Evolutionary conservation across 2,888 invertebrate species (phyloP), one percentile per base, ranked within the genome.

Genomic region (Cyrtodaria siliqua): DNA sequence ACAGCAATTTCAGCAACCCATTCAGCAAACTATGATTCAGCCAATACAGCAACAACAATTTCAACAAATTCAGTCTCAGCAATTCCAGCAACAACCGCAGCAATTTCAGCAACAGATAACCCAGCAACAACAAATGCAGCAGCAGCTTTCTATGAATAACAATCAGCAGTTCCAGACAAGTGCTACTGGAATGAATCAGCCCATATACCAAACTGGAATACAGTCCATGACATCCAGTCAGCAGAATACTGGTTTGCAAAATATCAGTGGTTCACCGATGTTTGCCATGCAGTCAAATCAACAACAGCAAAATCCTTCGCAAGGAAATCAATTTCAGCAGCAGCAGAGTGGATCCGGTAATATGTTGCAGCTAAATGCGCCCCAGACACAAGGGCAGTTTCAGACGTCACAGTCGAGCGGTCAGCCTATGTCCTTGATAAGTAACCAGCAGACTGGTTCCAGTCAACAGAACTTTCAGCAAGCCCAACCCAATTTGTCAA

Each of bases 11-110:
- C 55, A 40, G 4, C 50, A n/a, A 33, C 33, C 33, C 4, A 33
- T 42, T 20, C 56, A 57, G 27, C 53, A 64, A 44, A n/a, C 38
- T 12, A 9, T 24, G 3, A 16, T 20, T 8, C 57, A 49, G 20
- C 75, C 59, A 29, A 44, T 47, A 14, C 68, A 62, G 38, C 59
- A 52, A 23, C 57, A 62, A 12, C 18, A 24, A 24, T 23, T 67
- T 2, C 33, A 38, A 40, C 26, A 42, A 40, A 52, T 57, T 24
- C 26, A 9, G n/a, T 40, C 29, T 23, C 38, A 47, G 18, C 62
- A 56, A 9, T 23, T 62, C 16, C 66, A 62, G 42, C 52, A 61
- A 18, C 64, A 64, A 16, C 33, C 52, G 9, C 64, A 64, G 52
- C 63, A 49, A 6, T 23, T 62, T 18, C 66, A 62, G 38, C 50